Evolutionary conservation across 2,888 invertebrate genomes (phyloP), one percentile per base, ranked within the genome.

Genomic region (Andrena haemorrhoa): DNA sequence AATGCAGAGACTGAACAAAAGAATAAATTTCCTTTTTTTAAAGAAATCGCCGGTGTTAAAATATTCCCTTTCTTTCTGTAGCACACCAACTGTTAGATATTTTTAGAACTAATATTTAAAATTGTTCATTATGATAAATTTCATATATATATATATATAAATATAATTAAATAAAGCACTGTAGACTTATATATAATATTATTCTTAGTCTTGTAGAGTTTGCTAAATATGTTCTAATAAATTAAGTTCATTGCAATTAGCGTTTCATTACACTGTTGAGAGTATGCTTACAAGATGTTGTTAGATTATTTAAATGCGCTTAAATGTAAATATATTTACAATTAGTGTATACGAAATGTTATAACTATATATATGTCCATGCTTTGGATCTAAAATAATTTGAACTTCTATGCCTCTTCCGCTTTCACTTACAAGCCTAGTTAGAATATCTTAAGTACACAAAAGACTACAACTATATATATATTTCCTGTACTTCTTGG

Each of bases 1-100:
- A 83, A 85, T 76, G 53, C 71, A 76, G 81, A 86, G 80, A 87
- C 81, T 87, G 75, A 87, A 72, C 49, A 73, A 75, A 64, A 78
- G 20, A 82, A 86, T 79, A 87, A 81, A 82, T 76, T 58, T 75
- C 66, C 47, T 41, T 49, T 79, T 70, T 23, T 23, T 23, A 23
- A 79, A 73, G 60, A 86, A 74, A 69, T 16, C 33, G 8, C n/a
- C 10, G 12, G 16, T 29, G 41, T 53, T 23, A 16, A 35, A 51
- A 41, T 58, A 63, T 58, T 41, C n/a, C 5, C 49, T 60, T 58
- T 47, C 16, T 33, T 23, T 29, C 47, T 6, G 41, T 10, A 56
- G 31, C 53, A 10, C 10, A 49, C 16, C 41, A 58, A 33, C 31
- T 33, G 35, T 56, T 56, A 12, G 7, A 35, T 23, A 23, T 29